Evolutionary conservation across 2,888 invertebrate genomes (phyloP).

Genomic region (Hypomecis punctinalis): DNA sequence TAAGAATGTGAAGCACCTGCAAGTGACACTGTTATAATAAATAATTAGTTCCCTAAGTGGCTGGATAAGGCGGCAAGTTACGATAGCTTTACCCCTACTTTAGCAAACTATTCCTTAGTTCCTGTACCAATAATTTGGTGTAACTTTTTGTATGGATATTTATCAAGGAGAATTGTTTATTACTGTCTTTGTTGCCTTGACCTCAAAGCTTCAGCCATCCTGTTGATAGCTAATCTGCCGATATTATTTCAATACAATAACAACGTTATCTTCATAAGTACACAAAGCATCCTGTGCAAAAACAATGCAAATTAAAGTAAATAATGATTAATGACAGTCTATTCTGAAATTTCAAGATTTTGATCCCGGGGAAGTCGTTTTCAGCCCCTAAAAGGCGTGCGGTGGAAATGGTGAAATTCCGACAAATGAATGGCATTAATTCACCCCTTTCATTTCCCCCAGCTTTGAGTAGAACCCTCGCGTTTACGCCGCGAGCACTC

Average conservation of each 20-base stretch:
- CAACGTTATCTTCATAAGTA: constrained; percentile 3
- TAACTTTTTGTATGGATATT: no score
- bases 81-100: no score
- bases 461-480: constrained; percentile 25
- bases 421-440: constrained; percentile 37
- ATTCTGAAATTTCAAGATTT: constrained; percentile 11
- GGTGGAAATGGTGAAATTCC: constrained; percentile 6
- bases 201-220: neutral
- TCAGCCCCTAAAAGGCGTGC: constrained; percentile 20
- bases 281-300: constrained; percentile 4
- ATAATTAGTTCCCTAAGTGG: neutral
- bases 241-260: neutral
- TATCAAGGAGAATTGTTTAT: no score
- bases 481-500: constrained; percentile 25
- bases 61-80: no score
- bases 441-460: constrained; percentile 35
- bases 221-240: constrained; percentile 6
- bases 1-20: neutral
- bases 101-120: no score
- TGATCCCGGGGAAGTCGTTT: constrained; percentile 31
- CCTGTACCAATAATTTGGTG: no score
- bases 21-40: neutral
- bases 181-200: neutral
- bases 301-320: constrained; percentile 1
- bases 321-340: neutral